A percentile compares a stretch with the other conserved stretches of the same genome.
Evolutionary conservation across 2,888 invertebrate species (phyloP).

Genomic region (Chromoteleia sp.): DNA sequence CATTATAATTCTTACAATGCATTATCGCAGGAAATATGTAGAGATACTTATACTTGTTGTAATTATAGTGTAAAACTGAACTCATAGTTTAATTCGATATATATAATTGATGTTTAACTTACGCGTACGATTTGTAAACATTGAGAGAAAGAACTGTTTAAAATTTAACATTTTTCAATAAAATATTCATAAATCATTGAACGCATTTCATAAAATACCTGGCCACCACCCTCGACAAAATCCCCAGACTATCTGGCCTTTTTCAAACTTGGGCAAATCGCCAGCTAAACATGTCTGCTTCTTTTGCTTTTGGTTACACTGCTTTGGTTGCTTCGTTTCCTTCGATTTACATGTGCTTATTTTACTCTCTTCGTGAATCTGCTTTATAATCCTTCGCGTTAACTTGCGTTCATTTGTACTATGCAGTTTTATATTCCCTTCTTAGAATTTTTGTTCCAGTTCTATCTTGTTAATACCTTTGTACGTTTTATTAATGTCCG

Average conservation of each 20-base stretch:
- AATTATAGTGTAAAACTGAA: no score
- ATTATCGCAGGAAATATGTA: no score
- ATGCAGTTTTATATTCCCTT: slow-evolving; percentile 26
- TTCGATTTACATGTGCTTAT: background rate
- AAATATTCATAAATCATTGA: no score
- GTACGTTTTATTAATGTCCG: slow-evolving; percentile 54
- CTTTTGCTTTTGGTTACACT: background rate
- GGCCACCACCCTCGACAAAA: slow-evolving; percentile 81
- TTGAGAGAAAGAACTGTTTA: no score
- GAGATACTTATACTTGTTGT: no score
- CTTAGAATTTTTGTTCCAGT: slow-evolving; percentile 38
- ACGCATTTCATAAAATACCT: no score
- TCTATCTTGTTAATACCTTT: slow-evolving; percentile 61
- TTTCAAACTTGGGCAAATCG: slow-evolving; percentile 16
- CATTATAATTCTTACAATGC: no score
- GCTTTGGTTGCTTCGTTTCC: background rate
- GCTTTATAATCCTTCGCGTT: slow-evolving; percentile 39
- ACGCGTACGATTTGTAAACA: no score
- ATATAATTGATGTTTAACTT: no score
- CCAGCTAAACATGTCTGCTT: background rate
- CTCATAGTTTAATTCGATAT: no score
- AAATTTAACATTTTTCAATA: no score
- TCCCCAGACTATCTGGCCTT: slow-evolving; percentile 81
- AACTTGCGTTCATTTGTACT: background rate
- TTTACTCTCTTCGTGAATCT: slow-evolving; percentile 1